Conservation (phyloP, 2,888 invertebrate genomes). For the Bellardia bayeri region DNA sequence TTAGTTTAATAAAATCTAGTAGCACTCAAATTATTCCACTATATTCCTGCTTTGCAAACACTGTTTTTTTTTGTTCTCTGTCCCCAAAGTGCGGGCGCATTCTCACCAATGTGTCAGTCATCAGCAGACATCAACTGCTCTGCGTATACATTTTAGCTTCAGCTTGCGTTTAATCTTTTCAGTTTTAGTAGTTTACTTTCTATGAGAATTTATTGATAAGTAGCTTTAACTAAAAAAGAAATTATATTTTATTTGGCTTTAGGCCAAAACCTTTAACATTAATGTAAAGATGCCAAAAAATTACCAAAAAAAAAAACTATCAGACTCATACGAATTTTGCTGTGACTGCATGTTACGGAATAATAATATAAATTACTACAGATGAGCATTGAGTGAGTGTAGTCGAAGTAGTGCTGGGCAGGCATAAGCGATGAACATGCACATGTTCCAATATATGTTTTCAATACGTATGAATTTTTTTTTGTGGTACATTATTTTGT, state of each 20-base stretch:
- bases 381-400: slow-evolving; percentile 39
- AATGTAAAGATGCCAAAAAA: slow-evolving; percentile 33
- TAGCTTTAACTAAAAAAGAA: slow-evolving; percentile 44
- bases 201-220: slow-evolving; percentile 60
- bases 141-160: neutral
- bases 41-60: no score
- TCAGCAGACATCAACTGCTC: neutral
- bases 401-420: slow-evolving; percentile 14
- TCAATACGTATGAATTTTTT: neutral
- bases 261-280: slow-evolving; percentile 64
- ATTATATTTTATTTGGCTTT: slow-evolving; percentile 57
- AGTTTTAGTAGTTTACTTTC: slow-evolving; percentile 17
- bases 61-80: neutral
- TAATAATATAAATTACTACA: slow-evolving; percentile 57
- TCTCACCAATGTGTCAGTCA: neutral
- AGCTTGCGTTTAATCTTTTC: slow-evolving; percentile 13
- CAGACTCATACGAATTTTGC: slow-evolving; percentile 45
- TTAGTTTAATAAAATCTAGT: no score
- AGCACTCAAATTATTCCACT: no score
- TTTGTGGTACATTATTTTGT: neutral
- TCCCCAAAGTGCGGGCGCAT: neutral
- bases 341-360: slow-evolving; percentile 63
- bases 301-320: neutral
- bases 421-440: slow-evolving; percentile 14
- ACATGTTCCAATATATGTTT: slow-evolving; percentile 22